Percentiles rank a stretch among this genome's conserved stretches.
These are phyloP conservation scores for Bombus sylvicola DNA, from an alignment of 1,140 invertebrate species.

Conservation along the genomic window DNA sequence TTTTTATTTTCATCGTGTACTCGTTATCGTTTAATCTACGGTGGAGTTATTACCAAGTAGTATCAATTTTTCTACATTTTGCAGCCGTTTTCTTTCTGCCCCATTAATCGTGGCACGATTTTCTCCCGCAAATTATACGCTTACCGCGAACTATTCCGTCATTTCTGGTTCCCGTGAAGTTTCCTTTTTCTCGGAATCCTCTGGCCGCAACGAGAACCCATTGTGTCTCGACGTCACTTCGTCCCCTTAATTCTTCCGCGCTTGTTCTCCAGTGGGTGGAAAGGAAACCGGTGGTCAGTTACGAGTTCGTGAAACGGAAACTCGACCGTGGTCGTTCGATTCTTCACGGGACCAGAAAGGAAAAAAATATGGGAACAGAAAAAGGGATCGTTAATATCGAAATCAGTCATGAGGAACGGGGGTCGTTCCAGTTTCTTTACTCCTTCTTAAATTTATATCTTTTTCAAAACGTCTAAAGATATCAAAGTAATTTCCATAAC, in stretches of 20 bases:
- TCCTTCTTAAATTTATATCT: background rate
- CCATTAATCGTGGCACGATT: background rate
- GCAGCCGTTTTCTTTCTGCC: background rate
- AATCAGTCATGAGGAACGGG: background rate
- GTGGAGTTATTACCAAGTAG: background rate
- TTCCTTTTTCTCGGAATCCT: constrained; percentile 7
- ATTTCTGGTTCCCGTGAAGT: constrained; percentile 15
- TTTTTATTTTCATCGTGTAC: background rate
- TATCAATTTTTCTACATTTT: background rate
- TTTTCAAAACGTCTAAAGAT: background rate
- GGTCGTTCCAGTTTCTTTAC: background rate
- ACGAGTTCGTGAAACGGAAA: constrained; percentile 33
- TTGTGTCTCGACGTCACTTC: constrained; percentile 59
- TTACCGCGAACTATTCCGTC: background rate
- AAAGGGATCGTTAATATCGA: background rate
- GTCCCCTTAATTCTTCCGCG: constrained; percentile 56
- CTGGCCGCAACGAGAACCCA: constrained; percentile 37
- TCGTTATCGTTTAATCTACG: background rate
- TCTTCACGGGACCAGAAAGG: background rate
- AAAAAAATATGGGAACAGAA: background rate
- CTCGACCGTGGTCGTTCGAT: constrained; percentile 2
- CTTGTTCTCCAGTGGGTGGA: constrained; percentile 22
- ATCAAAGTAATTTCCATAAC: background rate
- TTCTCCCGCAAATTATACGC: constrained; percentile 14
- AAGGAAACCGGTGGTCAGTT: constrained; percentile 17